phyloP scores from a whole-genome alignment of 2,888 invertebrate genomes.

The Opisthograptis luteolata region DNA sequence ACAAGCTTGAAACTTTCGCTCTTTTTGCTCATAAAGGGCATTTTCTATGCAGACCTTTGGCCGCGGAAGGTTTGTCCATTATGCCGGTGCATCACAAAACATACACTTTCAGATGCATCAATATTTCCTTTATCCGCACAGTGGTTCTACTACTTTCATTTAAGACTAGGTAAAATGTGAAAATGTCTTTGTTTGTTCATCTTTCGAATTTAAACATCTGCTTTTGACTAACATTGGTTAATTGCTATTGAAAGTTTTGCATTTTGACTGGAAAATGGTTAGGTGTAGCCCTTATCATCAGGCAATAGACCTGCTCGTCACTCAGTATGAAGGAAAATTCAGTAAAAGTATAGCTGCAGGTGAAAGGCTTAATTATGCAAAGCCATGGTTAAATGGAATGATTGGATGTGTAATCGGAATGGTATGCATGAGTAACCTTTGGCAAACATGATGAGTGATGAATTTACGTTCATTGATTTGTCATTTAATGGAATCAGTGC shows the following conservation, averaged over 20 bases:
- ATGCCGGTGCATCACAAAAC: slow-evolving; percentile 15
- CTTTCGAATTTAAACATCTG: too few relatives aligned
- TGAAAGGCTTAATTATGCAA: not conserved
- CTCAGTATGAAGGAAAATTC: too few relatives aligned
- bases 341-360: too few relatives aligned
- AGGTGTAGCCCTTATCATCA: too few relatives aligned
- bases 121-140: slow-evolving; percentile 31
- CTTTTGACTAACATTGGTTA: too few relatives aligned
- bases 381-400: not conserved
- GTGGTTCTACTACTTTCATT: slow-evolving; percentile 47
- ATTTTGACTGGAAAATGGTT: too few relatives aligned
- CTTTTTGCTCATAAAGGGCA: slow-evolving; percentile 11
- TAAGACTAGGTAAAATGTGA: not conserved
- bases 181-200: too few relatives aligned
- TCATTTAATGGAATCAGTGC: too few relatives aligned
- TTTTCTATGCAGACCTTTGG: slow-evolving; percentile 20
- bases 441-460: not conserved
- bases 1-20: slow-evolving; percentile 21
- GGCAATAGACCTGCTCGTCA: too few relatives aligned
- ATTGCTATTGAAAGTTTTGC: too few relatives aligned
- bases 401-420: not conserved
- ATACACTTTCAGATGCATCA: slow-evolving; percentile 34
- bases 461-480: not conserved
- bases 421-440: slow-evolving; percentile 1
- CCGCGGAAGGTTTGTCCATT: slow-evolving; percentile 22